These are phyloP conservation scores for Progne subis DNA, from an alignment of 2,113 vertebrate genomes.

Conservation along the genomic window DNA sequence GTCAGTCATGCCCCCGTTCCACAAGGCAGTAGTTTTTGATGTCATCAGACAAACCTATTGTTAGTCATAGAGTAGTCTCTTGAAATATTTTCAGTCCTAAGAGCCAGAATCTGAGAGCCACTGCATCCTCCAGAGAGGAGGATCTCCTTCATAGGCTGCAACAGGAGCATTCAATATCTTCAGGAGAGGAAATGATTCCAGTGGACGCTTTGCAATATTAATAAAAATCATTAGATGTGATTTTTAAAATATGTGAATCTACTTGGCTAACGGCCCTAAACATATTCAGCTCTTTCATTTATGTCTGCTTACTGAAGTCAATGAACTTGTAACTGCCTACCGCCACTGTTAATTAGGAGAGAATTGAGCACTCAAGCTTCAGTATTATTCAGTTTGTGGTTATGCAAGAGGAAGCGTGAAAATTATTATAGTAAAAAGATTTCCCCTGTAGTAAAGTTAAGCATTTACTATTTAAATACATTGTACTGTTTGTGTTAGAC, in stretches of 20 bases:
- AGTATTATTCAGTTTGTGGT: not conserved
- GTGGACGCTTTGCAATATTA: not conserved
- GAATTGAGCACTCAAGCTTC: not conserved
- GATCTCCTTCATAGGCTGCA: not conserved
- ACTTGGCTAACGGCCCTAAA: not conserved
- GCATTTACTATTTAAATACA: not conserved
- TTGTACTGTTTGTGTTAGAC: not conserved
- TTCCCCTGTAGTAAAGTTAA: not conserved
- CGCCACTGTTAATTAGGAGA: not conserved
- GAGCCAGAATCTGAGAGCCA: not conserved
- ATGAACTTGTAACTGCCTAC: not conserved
- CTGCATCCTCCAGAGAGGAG: not conserved
- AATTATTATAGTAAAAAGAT: not conserved
- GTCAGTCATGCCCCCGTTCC: not conserved
- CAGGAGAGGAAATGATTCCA: not conserved
- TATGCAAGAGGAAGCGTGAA: not conserved
- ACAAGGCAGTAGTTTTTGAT: not conserved
- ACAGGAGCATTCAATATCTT: accelerated
- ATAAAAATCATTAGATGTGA: not conserved
- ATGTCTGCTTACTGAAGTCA: not conserved
- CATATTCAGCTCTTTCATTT: not conserved
- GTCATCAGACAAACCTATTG: not conserved
- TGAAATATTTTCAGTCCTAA: not conserved
- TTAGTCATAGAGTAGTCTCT: not conserved
- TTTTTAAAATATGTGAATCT: not conserved